phyloP scores from a whole-genome alignment of 1,140 invertebrate genomes.

The Anagrus nilaparvatae region DNA sequence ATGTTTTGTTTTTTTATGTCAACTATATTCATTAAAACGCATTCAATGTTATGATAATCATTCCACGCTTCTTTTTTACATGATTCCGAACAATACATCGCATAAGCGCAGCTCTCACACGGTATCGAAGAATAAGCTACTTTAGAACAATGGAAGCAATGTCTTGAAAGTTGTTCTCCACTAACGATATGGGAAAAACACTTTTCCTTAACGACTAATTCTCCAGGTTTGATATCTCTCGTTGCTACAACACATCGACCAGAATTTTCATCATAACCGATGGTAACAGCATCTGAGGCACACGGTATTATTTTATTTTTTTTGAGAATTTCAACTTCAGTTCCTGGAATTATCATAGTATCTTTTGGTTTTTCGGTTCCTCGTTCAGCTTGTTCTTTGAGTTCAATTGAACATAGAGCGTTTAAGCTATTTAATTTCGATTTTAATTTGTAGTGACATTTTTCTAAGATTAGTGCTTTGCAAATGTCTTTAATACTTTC shows the following conservation, averaged over 20 bases:
- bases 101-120: constrained; percentile 51
- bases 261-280: constrained; percentile 45
- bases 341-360: no score
- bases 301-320: constrained; percentile 44
- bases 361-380: no score
- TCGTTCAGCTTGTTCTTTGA: no score
- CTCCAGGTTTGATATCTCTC: constrained; percentile 58
- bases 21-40: no score
- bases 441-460: no score
- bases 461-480: no score
- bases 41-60: constrained; percentile 67
- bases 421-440: no score
- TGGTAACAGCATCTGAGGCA: constrained; percentile 48
- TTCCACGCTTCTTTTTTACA: constrained; percentile 53
- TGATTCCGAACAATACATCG: constrained; percentile 59
- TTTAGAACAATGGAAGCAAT: constrained; percentile 68
- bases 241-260: constrained; percentile 57
- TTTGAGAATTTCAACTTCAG: no score
- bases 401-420: no score
- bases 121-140: constrained; percentile 51
- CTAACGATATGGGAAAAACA: constrained; percentile 61
- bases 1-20: no score
- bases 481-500: no score
- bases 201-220: constrained; percentile 66
- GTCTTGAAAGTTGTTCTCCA: constrained; percentile 45